Evolutionary conservation across 2,797 vertebrate species (phyloP).

Genomic region (Clarias platycephalus): DNA sequence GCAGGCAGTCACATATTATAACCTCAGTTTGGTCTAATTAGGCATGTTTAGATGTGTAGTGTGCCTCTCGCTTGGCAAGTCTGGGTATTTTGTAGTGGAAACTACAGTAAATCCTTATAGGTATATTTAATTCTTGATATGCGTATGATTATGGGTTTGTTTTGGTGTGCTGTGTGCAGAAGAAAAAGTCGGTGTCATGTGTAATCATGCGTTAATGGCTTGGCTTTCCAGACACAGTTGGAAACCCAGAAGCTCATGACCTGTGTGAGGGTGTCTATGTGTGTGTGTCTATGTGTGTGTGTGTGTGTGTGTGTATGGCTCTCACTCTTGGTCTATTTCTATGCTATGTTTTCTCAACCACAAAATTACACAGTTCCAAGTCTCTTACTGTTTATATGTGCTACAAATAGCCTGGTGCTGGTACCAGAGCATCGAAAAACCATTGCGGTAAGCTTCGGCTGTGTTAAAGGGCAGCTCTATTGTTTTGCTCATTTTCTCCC

Average conservation of each 20-base stretch:
- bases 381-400: constrained; percentile 69
- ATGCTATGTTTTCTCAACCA: constrained; percentile 71
- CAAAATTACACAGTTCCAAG: constrained; percentile 80
- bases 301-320: not conserved
- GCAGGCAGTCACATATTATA: constrained; percentile 10
- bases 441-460: constrained; percentile 19
- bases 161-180: not conserved
- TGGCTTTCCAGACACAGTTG: constrained; percentile 7
- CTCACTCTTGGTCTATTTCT: constrained; percentile 58
- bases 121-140: not conserved
- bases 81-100: constrained; percentile 2
- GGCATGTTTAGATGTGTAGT: constrained; percentile 25
- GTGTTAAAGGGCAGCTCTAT: constrained; percentile 58
- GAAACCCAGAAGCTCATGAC: constrained; percentile 22
- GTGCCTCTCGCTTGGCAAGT: not conserved
- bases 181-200: not conserved
- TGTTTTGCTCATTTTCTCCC: constrained; percentile 67
- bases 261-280: not conserved
- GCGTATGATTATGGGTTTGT: constrained; percentile 12
- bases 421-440: constrained; percentile 55
- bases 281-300: not conserved
- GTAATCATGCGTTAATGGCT: constrained; percentile 28
- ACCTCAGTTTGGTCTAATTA: not conserved
- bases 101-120: not conserved
- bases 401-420: constrained; percentile 71